phyloP scores from a whole-genome alignment of 2,797 vertebrate species.

The Dendrocincla fuliginosa region DNA sequence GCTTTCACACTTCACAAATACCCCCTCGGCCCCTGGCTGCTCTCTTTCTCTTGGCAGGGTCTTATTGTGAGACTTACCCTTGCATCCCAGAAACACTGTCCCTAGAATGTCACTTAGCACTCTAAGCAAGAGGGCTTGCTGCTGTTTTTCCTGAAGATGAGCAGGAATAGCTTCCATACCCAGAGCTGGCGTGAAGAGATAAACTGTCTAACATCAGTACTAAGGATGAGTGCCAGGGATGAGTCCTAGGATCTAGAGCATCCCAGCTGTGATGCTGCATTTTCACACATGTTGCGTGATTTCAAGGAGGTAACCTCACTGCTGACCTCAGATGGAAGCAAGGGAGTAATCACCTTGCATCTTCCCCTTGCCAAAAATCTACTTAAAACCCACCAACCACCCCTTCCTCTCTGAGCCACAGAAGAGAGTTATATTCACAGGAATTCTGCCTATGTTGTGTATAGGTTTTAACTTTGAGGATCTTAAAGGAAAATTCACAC shows the following conservation, averaged over 20 bases:
- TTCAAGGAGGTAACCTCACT: not conserved
- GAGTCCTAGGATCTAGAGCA: not conserved
- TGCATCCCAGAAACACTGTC: not conserved
- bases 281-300: not conserved
- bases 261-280: not conserved
- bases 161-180: not conserved
- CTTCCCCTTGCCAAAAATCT: not conserved
- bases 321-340: not conserved
- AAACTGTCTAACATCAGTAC: not conserved
- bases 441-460: not conserved
- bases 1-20: not conserved
- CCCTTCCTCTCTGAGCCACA: not conserved
- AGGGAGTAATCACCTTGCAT: not conserved
- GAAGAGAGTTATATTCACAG: not conserved
- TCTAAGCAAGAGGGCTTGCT: not conserved
- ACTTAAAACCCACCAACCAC: not conserved
- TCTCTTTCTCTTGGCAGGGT: not conserved
- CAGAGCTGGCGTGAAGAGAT: not conserved
- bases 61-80: not conserved
- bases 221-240: not conserved
- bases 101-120: fast-evolving
- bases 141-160: not conserved
- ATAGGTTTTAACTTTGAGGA: not conserved
- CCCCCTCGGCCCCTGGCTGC: not conserved
- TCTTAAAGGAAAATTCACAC: not conserved